Conservation (phyloP, 1,140 invertebrate species). For the Bombus balteatus region DNA sequence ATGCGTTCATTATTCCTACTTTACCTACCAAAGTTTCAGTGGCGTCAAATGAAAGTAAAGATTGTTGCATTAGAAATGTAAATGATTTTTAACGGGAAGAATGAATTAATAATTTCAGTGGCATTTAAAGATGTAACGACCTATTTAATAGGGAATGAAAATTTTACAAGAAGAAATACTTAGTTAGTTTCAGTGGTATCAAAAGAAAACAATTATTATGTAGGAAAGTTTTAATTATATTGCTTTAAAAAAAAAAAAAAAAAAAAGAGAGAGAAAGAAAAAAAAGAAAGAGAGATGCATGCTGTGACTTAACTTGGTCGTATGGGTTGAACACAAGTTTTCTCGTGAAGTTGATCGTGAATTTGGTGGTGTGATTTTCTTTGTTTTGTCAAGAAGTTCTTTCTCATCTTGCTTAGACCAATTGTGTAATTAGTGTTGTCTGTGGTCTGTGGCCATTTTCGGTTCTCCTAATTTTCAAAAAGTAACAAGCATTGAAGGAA, state of each 20-base stretch:
- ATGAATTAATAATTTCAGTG: conserved; percentile 34
- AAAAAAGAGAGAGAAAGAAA: no score
- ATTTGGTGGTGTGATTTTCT: conserved; percentile 62
- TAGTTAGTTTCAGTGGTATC: conserved; percentile 34
- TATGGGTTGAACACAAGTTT: conserved; percentile 38
- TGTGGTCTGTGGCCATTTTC: conserved; percentile 58
- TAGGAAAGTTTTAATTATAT: conserved; percentile 39
- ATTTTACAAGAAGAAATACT: conserved; percentile 26
- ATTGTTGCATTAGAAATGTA: conserved; percentile 27
- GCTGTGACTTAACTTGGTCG: conserved; percentile 24
- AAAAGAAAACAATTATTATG: conserved; percentile 13
- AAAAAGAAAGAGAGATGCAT: conserved; percentile 8
- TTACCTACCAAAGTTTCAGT: conserved; percentile 71
- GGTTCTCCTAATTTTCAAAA: conserved; percentile 23
- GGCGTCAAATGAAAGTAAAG: conserved; percentile 37
- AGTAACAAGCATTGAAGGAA: conserved; percentile 19
- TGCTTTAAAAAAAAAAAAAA: not conserved
- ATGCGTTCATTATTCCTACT: conserved; percentile 76
- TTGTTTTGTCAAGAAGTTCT: conserved; percentile 41
- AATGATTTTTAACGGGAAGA: conserved; percentile 36
- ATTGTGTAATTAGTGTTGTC: conserved; percentile 60
- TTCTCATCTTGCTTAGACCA: conserved; percentile 27
- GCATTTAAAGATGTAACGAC: conserved; percentile 25
- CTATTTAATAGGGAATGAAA: conserved; percentile 20
- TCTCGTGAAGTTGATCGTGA: conserved; percentile 64